These are phyloP conservation scores for Octodonta nipae DNA, from an alignment of 2,888 invertebrate species.

Conservation along the genomic window DNA sequence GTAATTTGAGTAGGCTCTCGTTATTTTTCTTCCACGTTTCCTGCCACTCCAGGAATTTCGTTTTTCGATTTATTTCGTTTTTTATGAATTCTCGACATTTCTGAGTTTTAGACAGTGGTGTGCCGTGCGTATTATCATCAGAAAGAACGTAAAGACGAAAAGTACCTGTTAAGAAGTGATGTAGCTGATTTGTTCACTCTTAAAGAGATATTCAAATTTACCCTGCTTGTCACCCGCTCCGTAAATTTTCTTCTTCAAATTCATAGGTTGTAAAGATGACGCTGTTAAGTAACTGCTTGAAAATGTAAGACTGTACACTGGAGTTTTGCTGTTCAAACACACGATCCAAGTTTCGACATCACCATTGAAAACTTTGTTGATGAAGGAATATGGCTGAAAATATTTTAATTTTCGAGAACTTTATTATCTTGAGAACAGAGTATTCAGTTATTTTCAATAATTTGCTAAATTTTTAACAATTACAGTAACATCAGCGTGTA, in stretches of 20 bases:
- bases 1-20: conserved; percentile 24
- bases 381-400: conserved; percentile 16
- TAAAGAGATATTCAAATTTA: conserved; percentile 8
- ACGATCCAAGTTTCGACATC: conserved; percentile 67
- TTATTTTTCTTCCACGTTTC: conserved; percentile 41
- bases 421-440: not conserved
- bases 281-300: conserved; percentile 20
- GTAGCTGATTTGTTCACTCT: conserved; percentile 2
- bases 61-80: conserved; percentile 42
- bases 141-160: conserved; percentile 46
- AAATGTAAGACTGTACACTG: conserved; percentile 13
- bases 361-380: conserved; percentile 14
- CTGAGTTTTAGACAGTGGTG: conserved; percentile 20
- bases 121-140: conserved; percentile 32
- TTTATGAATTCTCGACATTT: conserved; percentile 37
- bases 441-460: conserved; percentile 42
- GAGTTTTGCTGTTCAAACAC: conserved; percentile 50
- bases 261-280: conserved; percentile 18
- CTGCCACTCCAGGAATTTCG: conserved; percentile 47
- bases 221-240: conserved; percentile 53
- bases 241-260: conserved; percentile 43
- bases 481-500: no score
- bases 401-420: not conserved
- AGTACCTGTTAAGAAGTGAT: conserved; percentile 35
- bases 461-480: no score